Evolutionary conservation across 2,797 vertebrate genomes (phyloP), one percentile per base, ranked within the genome.

Genomic region (Karalla daura): DNA sequence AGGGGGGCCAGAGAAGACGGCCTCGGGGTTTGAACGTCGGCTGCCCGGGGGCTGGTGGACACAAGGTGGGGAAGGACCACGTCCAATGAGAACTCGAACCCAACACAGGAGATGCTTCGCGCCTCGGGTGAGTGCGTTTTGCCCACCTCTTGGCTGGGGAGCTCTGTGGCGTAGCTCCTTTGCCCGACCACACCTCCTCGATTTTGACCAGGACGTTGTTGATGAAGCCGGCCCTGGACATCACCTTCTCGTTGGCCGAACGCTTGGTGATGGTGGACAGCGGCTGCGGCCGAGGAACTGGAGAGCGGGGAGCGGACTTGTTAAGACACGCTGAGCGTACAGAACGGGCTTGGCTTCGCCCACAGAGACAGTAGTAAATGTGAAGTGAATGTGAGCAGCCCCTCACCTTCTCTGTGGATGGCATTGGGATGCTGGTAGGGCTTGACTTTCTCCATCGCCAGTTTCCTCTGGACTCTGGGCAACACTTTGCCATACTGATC

Each of bases 401-500:
- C 12, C 47, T 71, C 86, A 99, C 97, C 95, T 94, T 97, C 94
- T 86, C 89, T 93, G 78, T 94, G 89, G 66, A 94, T 44, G 0
- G 90, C 91, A 0, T 87, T 76, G 24, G 95, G 89, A 70, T 95
- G 84, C 20, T 86, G 93, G 76, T 98, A 98, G 0, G 96, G 96
- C 56, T 95, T 97, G 11, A 93, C 91, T 85, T 94, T 90, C 59
- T 98, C 96, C 30, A 85, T 76, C 15, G 96, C 96, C 76, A 99
- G 86, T 76, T 95, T 96, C 74, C 96, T 91, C 53, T 99, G 97
- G 46, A 96, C 92, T 83, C 93, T 92, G 24, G 98, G 97, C 45
- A 99, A 92, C 74, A 98, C 90, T 74, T 98, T 98, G 8, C 91
- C 88, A 56, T 96, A 97, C 0, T 96, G 96, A 13, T 96, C 95